A percentile compares a stretch with the other conserved stretches of the same genome.
phyloP scores from a whole-genome alignment of 2,797 vertebrate genomes.

The Gobio occitaniae region DNA sequence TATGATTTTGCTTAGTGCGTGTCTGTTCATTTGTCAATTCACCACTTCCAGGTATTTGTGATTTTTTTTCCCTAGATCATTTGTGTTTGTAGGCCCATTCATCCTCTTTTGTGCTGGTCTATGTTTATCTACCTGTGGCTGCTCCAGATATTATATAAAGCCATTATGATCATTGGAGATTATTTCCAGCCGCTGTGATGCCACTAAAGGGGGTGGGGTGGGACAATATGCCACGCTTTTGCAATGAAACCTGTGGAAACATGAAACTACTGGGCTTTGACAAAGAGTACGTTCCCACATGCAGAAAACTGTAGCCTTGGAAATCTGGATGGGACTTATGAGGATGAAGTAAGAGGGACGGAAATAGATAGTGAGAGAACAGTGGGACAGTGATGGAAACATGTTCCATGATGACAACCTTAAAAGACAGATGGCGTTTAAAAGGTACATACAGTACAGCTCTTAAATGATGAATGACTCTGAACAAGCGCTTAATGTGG shows the following conservation, averaged over 20 bases:
- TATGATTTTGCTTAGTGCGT: neutral
- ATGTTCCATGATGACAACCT: neutral
- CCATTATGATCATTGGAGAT: constrained; percentile 55
- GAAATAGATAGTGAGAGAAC: neutral
- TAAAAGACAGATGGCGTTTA: neutral
- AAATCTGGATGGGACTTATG: neutral
- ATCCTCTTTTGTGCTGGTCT: constrained; percentile 17
- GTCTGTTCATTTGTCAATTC: neutral
- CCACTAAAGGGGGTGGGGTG: constrained; percentile 20
- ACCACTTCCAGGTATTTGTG: constrained; percentile 5
- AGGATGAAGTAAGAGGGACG: constrained; percentile 14
- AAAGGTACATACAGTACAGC: neutral
- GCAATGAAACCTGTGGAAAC: constrained; percentile 35
- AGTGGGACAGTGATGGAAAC: neutral
- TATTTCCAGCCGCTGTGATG: constrained; percentile 44
- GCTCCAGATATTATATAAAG: constrained; percentile 55
- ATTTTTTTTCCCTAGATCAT: neutral
- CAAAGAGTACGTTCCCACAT: neutral
- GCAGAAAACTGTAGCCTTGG: neutral
- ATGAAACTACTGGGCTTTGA: constrained; percentile 15
- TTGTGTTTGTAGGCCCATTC: constrained; percentile 6
- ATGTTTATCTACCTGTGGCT: constrained; percentile 53
- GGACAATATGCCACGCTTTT: constrained; percentile 24
- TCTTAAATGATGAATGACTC: neutral
- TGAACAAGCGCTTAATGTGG: neutral